phyloP scores from a whole-genome alignment of 2,797 vertebrate genomes.

The Micromesistius poutassou region DNA sequence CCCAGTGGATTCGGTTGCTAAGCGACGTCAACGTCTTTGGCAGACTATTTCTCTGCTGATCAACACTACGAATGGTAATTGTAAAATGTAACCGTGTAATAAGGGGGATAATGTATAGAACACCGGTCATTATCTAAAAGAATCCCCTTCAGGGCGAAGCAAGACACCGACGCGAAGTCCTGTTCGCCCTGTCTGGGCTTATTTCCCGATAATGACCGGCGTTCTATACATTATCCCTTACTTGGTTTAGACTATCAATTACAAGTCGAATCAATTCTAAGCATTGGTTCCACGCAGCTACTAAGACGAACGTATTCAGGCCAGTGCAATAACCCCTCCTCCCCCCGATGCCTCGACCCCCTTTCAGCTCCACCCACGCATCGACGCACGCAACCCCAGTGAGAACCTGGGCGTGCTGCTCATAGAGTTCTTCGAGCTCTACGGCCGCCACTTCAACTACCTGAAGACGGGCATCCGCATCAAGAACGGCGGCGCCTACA shows the following conservation, averaged over 20 bases:
- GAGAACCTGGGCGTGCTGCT: constrained; percentile 95
- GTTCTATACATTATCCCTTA: too few relatives aligned
- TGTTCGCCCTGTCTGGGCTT: too few relatives aligned
- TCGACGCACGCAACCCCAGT: constrained; percentile 87
- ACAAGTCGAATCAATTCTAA: background rate
- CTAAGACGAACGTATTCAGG: background rate
- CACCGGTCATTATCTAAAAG: too few relatives aligned
- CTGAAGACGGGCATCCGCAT: constrained; percentile 97
- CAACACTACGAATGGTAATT: too few relatives aligned
- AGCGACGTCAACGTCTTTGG: too few relatives aligned
- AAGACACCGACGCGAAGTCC: too few relatives aligned
- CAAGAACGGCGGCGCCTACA: constrained; percentile 91
- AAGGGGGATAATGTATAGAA: too few relatives aligned
- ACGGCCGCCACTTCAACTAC: constrained; percentile 99
- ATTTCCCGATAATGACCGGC: too few relatives aligned
- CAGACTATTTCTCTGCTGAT: too few relatives aligned
- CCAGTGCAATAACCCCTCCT: background rate
- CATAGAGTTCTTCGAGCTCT: constrained; percentile 98
- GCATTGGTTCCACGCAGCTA: background rate
- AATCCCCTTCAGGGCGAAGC: too few relatives aligned
- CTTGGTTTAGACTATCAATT: background rate
- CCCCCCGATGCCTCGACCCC: constrained; percentile 11
- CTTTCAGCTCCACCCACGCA: constrained; percentile 88
- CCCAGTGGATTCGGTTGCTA: too few relatives aligned
- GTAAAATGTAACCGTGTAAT: too few relatives aligned